phyloP scores from a whole-genome alignment of 2,888 invertebrate genomes.

The Cryptocephalus moraei region DNA sequence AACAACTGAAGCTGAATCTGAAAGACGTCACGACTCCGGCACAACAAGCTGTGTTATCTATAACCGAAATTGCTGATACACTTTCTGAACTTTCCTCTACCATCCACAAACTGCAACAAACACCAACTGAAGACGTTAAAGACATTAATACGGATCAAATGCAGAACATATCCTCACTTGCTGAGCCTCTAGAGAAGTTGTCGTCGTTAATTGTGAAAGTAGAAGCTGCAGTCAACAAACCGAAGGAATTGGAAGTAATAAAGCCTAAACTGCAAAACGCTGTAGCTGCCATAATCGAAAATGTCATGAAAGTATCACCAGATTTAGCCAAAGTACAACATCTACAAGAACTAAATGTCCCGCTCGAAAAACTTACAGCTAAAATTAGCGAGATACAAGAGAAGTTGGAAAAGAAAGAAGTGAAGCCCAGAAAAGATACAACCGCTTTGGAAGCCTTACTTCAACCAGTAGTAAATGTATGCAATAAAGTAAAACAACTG shows the following conservation, averaged over 20 bases:
- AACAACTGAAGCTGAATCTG: neutral
- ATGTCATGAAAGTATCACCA: too few species aligned
- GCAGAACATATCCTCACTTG: constrained; percentile 7
- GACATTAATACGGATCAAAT: constrained; percentile 5
- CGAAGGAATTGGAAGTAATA: constrained; percentile 4
- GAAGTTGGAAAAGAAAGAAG: neutral
- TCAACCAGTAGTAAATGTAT: too few species aligned
- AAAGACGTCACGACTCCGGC: neutral
- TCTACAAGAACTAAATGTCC: too few species aligned
- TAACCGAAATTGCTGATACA: constrained; percentile 11
- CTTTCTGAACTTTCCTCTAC: constrained; percentile 5
- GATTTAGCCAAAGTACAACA: too few species aligned
- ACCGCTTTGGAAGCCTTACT: too few species aligned
- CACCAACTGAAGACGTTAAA: neutral
- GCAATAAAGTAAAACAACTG: too few species aligned
- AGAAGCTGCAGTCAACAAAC: constrained; percentile 10
- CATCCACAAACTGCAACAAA: constrained; percentile 6
- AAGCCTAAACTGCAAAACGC: constrained; percentile 8
- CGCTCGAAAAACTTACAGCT: too few species aligned
- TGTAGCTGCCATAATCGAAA: constrained; percentile 1
- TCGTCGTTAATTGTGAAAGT: constrained; percentile 11
- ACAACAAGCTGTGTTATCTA: constrained; percentile 8
- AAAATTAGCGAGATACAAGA: neutral
- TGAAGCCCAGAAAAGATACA: neutral
- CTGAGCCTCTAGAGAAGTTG: constrained; percentile 16